Evolutionary conservation across 2,113 vertebrate species (phyloP).

Genomic region (Equus quagga): DNA sequence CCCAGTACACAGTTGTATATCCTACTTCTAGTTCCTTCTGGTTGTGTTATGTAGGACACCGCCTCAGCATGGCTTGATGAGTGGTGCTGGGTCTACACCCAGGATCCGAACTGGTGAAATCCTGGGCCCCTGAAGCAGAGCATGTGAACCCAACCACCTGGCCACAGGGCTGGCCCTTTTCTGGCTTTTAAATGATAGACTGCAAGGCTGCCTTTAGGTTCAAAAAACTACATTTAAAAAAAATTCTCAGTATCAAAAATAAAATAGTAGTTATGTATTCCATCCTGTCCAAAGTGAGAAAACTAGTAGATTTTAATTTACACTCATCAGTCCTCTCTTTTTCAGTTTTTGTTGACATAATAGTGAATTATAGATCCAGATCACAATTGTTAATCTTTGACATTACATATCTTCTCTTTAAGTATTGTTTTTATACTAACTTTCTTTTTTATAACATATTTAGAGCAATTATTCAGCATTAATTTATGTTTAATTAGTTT

Average conservation of each 20-base stretch:
- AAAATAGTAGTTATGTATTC: constrained; percentile 8
- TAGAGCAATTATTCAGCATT: constrained; percentile 57
- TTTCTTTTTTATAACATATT: constrained; percentile 50
- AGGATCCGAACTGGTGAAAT: too few relatives aligned
- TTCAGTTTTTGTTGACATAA: constrained; percentile 48
- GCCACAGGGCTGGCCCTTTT: not conserved
- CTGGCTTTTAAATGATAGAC: not conserved
- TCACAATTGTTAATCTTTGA: constrained; percentile 42
- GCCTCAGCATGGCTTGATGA: too few relatives aligned
- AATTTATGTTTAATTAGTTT: constrained; percentile 52
- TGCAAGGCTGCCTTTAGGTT: not conserved
- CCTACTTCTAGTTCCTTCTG: too few relatives aligned
- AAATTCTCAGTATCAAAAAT: not conserved
- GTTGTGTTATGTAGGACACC: too few relatives aligned
- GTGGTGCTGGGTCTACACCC: too few relatives aligned
- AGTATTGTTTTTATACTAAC: constrained; percentile 62
- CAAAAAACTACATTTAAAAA: constrained; percentile 25
- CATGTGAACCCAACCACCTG: too few relatives aligned
- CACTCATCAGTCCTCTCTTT: not conserved
- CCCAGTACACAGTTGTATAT: too few relatives aligned
- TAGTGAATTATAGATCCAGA: not conserved
- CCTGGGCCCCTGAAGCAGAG: too few relatives aligned
- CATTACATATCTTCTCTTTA: not conserved
- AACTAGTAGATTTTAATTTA: constrained; percentile 60
- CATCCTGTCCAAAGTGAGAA: not conserved